Evolutionary conservation across 2,113 vertebrate genomes (phyloP), one percentile per base, ranked within the genome.

Genomic region (Mobula birostris): DNA sequence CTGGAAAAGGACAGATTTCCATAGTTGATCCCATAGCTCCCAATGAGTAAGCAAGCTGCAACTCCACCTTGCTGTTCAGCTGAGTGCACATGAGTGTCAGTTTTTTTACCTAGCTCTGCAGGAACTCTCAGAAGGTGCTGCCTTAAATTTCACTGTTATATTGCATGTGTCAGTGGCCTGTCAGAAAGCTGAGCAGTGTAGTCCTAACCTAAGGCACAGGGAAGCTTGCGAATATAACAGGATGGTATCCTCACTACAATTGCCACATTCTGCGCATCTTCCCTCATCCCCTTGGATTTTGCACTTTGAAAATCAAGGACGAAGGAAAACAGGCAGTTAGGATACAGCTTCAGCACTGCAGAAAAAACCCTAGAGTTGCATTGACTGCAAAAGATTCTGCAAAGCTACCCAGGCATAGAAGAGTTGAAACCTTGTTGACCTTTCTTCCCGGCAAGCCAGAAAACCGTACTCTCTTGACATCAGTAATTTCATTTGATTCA

Each of bases 391-490:
- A 56, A 48, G 21, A 7, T 32, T 74, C 36, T 56, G 11, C 70
- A 93, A 56, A 56, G 56, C 29, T 93, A 93, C 32, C 91, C 40
- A 29, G 36, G 11, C 68, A 74, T 27, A 17, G 91, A 7, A 74
- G 68, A 74, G 70, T 74, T 56, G 27, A 32, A 93, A 93, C 72
- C 12, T 66, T 66, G n/a, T 32, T 66, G 85, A 70, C 17, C 2
- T 74, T 5, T 1, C 21, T 74, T 21, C 72, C 72, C 24, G 27
- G 21, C 3, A 93, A 40, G 91, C 63, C 70, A 48, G 14, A 68
- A 74, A 93, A 27, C 90, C 40, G 29, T 27, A 93, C 21, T 93
- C 70, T 93, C 40, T 93, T 74, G 68, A 74, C 91, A 74, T 74
- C 40, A 74, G 40, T 70, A 93, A 93, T 56, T 93, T 74, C 76